Evolutionary conservation across 2,113 vertebrate genomes (phyloP).

Genomic region (Triplophysa siluroides): DNA sequence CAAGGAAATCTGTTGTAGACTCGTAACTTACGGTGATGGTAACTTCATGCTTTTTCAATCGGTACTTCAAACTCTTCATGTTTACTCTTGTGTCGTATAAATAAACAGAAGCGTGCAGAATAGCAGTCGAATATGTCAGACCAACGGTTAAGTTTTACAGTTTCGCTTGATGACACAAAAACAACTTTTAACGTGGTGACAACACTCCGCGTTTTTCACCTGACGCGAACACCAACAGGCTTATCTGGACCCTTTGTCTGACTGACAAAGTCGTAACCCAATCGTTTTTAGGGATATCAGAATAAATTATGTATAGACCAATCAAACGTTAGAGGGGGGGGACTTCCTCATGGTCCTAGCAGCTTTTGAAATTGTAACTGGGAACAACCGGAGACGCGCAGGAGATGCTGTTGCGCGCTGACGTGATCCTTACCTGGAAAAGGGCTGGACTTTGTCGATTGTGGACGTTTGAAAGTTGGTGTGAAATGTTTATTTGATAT

Average conservation of each 20-base stretch:
- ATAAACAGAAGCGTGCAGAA: neutral
- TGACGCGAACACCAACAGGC: constrained; percentile 68
- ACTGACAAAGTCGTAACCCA: constrained; percentile 56
- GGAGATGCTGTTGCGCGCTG: constrained; percentile 40
- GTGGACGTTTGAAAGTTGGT: neutral
- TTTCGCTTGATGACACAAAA: constrained; percentile 37
- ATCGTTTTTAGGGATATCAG: constrained; percentile 23
- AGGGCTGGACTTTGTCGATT: constrained; percentile 29
- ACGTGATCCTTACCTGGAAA: constrained; percentile 67
- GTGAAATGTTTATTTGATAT: neutral
- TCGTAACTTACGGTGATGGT: constrained; percentile 76
- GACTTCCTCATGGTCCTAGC: constrained; percentile 69
- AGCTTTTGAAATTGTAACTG: constrained; percentile 50
- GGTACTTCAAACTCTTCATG: constrained; percentile 94
- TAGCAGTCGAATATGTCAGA: constrained; percentile 13
- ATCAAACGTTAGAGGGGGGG: constrained; percentile 60
- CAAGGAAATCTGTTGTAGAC: neutral
- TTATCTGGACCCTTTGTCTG: constrained; percentile 37
- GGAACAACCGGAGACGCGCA: constrained; percentile 53
- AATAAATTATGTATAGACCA: constrained; percentile 46
- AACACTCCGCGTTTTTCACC: constrained; percentile 72
- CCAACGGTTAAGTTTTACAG: constrained; percentile 32
- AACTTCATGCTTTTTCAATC: constrained; percentile 87
- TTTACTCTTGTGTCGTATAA: constrained; percentile 29
- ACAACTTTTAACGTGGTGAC: constrained; percentile 46